These are phyloP conservation scores for Syngnathus floridae DNA, from an alignment of 2,113 vertebrate species.

Conservation along the genomic window DNA sequence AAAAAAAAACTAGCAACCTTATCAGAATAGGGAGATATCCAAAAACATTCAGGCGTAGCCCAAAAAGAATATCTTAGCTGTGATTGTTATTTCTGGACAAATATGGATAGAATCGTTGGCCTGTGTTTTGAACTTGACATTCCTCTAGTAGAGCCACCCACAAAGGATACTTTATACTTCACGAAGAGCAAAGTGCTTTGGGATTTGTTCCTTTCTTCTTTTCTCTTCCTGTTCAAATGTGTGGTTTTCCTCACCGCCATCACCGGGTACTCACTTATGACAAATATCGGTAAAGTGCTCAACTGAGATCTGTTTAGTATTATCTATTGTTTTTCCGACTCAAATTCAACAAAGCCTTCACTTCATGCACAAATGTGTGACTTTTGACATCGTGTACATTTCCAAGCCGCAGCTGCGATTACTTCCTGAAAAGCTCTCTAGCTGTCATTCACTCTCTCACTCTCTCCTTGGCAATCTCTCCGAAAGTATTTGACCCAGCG, in stretches of 20 bases:
- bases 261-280: neutral
- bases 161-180: neutral
- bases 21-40: constrained; percentile 8
- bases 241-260: neutral
- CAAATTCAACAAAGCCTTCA: neutral
- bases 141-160: neutral
- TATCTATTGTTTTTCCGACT: too few relatives aligned
- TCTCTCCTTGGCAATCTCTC: neutral
- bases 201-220: neutral
- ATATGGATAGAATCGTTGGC: neutral
- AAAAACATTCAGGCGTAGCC: neutral
- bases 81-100: neutral
- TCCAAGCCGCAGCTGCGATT: neutral
- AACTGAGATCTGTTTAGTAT: neutral
- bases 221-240: neutral
- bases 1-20: constrained; percentile 9
- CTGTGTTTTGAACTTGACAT: neutral
- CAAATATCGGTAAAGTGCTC: neutral
- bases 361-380: neutral
- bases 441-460: neutral
- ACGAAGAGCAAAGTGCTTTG: neutral
- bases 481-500: neutral
- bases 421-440: neutral
- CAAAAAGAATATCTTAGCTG: neutral
- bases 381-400: neutral